phyloP scores from a whole-genome alignment of 2,888 invertebrate species.

The Rhogogaster chlorosoma region DNA sequence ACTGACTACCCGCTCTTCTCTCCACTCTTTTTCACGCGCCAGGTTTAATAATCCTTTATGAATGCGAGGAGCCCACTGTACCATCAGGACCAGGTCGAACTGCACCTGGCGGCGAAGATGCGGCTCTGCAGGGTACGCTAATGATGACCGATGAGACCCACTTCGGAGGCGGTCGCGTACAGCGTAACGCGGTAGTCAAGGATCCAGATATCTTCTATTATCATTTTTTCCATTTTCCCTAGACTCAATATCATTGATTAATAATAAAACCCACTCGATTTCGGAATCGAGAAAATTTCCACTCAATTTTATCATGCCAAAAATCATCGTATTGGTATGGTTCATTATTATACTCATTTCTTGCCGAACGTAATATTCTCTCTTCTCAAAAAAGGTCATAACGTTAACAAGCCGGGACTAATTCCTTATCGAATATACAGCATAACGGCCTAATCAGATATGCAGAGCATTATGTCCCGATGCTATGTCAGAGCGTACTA shows the following conservation, averaged over 20 bases:
- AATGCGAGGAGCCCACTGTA: slow-evolving; percentile 16
- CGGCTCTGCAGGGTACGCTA: slow-evolving; percentile 32
- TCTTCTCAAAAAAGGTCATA: background rate
- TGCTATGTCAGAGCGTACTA: slow-evolving; percentile 61
- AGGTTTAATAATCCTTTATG: slow-evolving; percentile 46
- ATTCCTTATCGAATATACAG: background rate
- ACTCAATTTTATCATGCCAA: background rate
- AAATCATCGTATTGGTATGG: background rate
- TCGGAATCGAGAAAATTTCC: background rate
- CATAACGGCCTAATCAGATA: slow-evolving; percentile 51
- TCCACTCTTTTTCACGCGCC: slow-evolving; percentile 40
- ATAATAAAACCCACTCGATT: background rate
- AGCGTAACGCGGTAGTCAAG: slow-evolving; percentile 36
- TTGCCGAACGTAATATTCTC: background rate
- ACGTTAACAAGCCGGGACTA: background rate
- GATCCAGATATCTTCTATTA: background rate
- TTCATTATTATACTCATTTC: background rate
- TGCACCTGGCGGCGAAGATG: slow-evolving; percentile 46
- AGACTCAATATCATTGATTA: background rate
- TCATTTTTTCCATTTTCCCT: background rate
- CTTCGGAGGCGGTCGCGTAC: slow-evolving; percentile 29
- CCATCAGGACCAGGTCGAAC: slow-evolving; percentile 32
- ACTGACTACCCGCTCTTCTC: slow-evolving; percentile 1
- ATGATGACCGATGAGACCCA: slow-evolving; percentile 52
- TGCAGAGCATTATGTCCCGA: slow-evolving; percentile 59